phyloP scores from a whole-genome alignment of 30 jellyfish, hydroid and myxozoan genomes.

The Euphysa ruthae region DNA sequence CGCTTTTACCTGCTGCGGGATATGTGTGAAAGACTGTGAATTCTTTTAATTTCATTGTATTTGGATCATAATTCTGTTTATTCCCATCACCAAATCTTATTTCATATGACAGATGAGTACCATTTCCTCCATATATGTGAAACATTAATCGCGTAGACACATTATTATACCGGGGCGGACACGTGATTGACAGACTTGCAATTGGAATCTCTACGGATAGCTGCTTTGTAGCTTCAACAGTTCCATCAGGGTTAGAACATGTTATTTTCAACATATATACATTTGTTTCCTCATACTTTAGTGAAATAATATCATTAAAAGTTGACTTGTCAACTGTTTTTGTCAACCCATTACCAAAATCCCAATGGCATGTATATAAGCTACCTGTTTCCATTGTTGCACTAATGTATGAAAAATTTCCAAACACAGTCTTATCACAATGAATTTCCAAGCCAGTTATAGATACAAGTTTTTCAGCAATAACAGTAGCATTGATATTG shows the following conservation, averaged over 20 bases:
- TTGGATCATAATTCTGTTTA: background rate
- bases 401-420: slow-evolving; percentile 26
- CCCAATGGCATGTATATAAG: slow-evolving; percentile 59
- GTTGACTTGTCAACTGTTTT: slow-evolving; percentile 36
- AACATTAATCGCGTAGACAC: slow-evolving; percentile 34
- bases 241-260: slow-evolving; percentile 65
- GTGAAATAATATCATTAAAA: slow-evolving; percentile 16
- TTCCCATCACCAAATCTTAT: slow-evolving; percentile 42
- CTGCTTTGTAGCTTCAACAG: slow-evolving; percentile 6
- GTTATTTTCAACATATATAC: slow-evolving; percentile 35
- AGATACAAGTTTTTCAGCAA: slow-evolving; percentile 47
- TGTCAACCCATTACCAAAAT: slow-evolving; percentile 61
- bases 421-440: slow-evolving; percentile 35
- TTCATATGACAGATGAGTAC: slow-evolving; percentile 43
- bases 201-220: slow-evolving; percentile 65
- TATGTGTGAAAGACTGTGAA: too few relatives aligned
- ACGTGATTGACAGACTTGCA: slow-evolving; percentile 27
- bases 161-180: slow-evolving; percentile 49
- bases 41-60: too few relatives aligned
- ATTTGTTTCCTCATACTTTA: slow-evolving; percentile 33
- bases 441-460: slow-evolving; percentile 35
- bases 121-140: slow-evolving; percentile 20
- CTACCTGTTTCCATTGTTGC: slow-evolving; percentile 63
- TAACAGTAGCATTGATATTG: slow-evolving; percentile 33
- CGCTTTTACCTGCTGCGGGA: too few relatives aligned